A percentile compares a stretch with the other conserved stretches of the same genome.
These are phyloP conservation scores for Muntiacus reevesi DNA, from an alignment of 2,113 vertebrate genomes.

Conservation along the genomic window DNA sequence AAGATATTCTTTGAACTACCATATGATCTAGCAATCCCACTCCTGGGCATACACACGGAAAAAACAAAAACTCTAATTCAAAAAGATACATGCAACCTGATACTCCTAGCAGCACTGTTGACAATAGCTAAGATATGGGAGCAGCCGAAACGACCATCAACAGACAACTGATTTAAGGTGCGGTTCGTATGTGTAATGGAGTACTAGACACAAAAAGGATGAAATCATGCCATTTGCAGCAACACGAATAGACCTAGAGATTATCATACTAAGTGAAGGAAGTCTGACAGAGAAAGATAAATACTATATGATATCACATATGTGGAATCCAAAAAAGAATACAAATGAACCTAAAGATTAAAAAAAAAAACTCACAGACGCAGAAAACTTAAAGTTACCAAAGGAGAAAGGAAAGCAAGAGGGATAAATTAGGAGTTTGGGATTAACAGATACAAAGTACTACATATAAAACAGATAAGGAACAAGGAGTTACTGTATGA, in stretches of 20 bases:
- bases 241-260: background rate
- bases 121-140: background rate
- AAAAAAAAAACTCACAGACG: background rate
- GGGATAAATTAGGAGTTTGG: background rate
- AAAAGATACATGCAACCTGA: background rate
- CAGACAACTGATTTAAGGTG: background rate
- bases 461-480: background rate
- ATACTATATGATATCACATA: background rate
- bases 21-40: background rate
- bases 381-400: background rate
- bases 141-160: background rate
- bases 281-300: background rate
- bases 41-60: background rate
- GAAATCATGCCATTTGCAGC: background rate
- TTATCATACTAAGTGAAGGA: background rate
- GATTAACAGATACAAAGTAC: background rate
- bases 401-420: background rate
- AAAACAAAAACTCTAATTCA: background rate
- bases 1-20: background rate
- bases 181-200: background rate
- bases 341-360: background rate
- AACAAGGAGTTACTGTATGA: background rate
- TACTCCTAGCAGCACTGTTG: background rate
- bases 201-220: background rate
- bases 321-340: background rate